A percentile compares a stretch with the other conserved stretches of the same genome.
Evolutionary conservation across 2,888 invertebrate species (phyloP).

Genomic region (Drosophila meridionalis): DNA sequence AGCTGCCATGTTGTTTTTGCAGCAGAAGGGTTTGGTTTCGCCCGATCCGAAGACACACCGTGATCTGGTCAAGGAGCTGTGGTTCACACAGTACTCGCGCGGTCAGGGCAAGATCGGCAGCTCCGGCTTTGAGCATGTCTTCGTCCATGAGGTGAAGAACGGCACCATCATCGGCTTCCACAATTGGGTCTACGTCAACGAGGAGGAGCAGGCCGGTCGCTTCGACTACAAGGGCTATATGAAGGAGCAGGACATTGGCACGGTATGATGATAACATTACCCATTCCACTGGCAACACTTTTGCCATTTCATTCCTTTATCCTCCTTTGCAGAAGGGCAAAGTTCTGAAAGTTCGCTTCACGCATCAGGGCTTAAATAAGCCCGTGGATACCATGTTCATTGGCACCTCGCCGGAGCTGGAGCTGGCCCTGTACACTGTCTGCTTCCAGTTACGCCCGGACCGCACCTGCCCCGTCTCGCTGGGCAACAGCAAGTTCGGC

Average conservation of each 20-base stretch:
- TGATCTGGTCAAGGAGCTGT: slow-evolving; percentile 90
- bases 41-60: slow-evolving; percentile 90
- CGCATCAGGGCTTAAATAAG: slow-evolving; percentile 90
- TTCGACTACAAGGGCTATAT: slow-evolving; percentile 93
- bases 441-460: slow-evolving; percentile 93
- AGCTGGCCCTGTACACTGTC: slow-evolving; percentile 94
- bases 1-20: slow-evolving; percentile 86
- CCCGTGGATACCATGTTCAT: slow-evolving; percentile 92
- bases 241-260: slow-evolving; percentile 89
- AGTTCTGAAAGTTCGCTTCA: slow-evolving; percentile 90
- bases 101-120: slow-evolving; percentile 92
- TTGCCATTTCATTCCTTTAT: neutral
- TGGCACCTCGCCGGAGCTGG: slow-evolving; percentile 95
- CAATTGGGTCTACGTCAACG: slow-evolving; percentile 95
- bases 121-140: slow-evolving; percentile 96
- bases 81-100: slow-evolving; percentile 94
- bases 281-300: neutral
- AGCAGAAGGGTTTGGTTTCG: slow-evolving; percentile 87
- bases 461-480: slow-evolving; percentile 89
- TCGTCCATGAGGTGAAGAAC: slow-evolving; percentile 94
- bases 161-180: slow-evolving; percentile 93
- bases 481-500: slow-evolving; percentile 89
- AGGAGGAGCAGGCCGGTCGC: slow-evolving; percentile 90
- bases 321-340: slow-evolving; percentile 89
- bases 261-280: slow-evolving; percentile 86